Base-by-base conservation (phyloP, 1,140 invertebrate genomes). In the Drosophila triauraria region DNA sequence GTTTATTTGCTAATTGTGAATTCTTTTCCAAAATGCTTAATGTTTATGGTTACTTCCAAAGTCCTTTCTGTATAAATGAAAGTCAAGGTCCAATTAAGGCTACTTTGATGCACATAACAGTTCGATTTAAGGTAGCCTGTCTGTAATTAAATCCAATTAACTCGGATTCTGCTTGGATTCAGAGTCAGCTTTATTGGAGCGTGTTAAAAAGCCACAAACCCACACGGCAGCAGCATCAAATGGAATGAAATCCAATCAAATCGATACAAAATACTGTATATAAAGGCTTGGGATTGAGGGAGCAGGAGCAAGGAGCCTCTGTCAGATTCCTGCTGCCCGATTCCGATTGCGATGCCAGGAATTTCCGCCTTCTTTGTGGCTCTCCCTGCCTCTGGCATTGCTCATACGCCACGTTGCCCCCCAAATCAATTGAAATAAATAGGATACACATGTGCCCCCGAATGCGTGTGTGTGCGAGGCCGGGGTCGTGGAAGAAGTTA, bases 231-330 rank as follows among this genome's bases (percentile, higher is more conserved):
- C 9, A 44, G 58, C 74, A 60, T 77, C 63, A 68, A 77, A 77
- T 76, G 75, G 75, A 77, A 85, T 78, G 65, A 81, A 84, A 85
- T 85, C 85, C 81, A 90, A 88, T 88, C 85, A 88, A 88, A 88
- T 88, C 85, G 85, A 88, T 88, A 88, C 85, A 88, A 75, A 62
- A 84, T 72, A 58, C 59, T 75, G 54, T 71, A 76, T 38, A 57
- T 46, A 67, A 58, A 32, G n/a, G 44, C 10, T 1, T 13, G 23
- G 59, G 20, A 35, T 9, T 35, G 10, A 6, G 23, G 35, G 38
- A 23, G 17, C 12, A 42, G 63, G 38, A 7, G 47, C 12, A 40
- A 30, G 47, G 23, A 48, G 35, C 8, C 27, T 35, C 51, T 30
- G 54, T 35, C 47, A 32, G 54, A 67, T 35, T 76, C 61, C 56